These are phyloP conservation scores for Amyelois transitella DNA, from an alignment of 1,140 invertebrate genomes.

Conservation along the genomic window DNA sequence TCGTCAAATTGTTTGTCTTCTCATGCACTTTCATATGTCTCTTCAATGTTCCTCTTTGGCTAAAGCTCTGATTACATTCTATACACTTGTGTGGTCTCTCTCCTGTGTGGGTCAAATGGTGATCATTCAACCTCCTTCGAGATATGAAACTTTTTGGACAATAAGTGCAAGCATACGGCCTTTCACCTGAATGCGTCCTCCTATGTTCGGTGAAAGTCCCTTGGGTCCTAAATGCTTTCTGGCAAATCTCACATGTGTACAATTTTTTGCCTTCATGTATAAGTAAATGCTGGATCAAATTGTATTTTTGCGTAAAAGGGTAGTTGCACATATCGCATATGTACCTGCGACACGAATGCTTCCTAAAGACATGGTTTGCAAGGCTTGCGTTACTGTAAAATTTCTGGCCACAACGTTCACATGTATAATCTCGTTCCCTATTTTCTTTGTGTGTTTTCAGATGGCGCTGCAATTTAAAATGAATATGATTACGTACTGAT, in stretches of 20 bases:
- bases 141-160: conserved; percentile 74
- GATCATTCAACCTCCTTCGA: conserved; percentile 60
- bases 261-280: conserved; percentile 78
- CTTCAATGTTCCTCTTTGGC: conserved; percentile 73
- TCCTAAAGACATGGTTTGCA: conserved; percentile 40
- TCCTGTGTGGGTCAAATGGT: conserved; percentile 81
- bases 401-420: conserved; percentile 63
- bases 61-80: conserved; percentile 75
- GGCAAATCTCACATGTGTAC: conserved; percentile 77
- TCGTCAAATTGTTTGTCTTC: too few relatives aligned
- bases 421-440: conserved; percentile 47
- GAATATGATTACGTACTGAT: conserved; percentile 1
- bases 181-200: conserved; percentile 76
- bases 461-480: conserved; percentile 49
- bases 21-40: conserved; percentile 74
- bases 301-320: conserved; percentile 72
- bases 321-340: conserved; percentile 60
- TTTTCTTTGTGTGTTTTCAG: conserved; percentile 60
- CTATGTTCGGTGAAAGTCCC: conserved; percentile 76
- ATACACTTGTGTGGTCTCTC: conserved; percentile 81
- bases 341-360: conserved; percentile 48
- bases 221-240: conserved; percentile 68
- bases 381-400: conserved; percentile 57
- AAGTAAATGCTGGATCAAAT: conserved; percentile 77
- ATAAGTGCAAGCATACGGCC: conserved; percentile 76